Evolutionary conservation across 2,888 invertebrate species (phyloP), one percentile per base, ranked within the genome.

Genomic region (Eurytoma adleriae): DNA sequence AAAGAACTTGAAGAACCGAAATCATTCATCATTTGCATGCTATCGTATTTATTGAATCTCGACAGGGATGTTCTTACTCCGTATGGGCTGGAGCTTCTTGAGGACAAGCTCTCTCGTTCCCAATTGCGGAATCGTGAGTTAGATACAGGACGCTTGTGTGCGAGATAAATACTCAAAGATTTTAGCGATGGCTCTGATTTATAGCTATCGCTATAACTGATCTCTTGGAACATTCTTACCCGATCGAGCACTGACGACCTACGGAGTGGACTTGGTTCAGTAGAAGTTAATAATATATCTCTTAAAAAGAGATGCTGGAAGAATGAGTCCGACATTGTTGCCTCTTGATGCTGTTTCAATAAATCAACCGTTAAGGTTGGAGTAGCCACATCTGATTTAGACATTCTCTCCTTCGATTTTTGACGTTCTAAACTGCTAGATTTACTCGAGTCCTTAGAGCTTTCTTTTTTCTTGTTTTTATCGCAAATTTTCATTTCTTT

Each of bases 301-400:
- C 94, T 91, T 54, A 95, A 89, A 85, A 95, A 94, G 24, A 95
- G 91, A 89, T 95, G 93, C 89, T 94, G 95, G 85, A 96, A 96
- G 86, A 95, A 96, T 0, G 93, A 92, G 86, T 95, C 92, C 0
- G 93, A 93, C 80, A 94, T 91, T 48, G 94, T 91, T 4, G 92
- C 92, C 84, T 94, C 93, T 82, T 93, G 93, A 73, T 93, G 93
- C 83, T 91, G 91, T 84, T 92, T 92, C 30, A 94, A 92, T 78
- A 93, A 92, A 79, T 92, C 92, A 16, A 88, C 84, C 1, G 89
- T 88, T 50, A 88, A 78, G 7, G 84, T 78, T 18, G 86, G 83
- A 1, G 84, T 84, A n/a, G 24, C 67, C 52, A 75, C 86, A 82
- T 80, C 85, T 83, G 78, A 83, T 85, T 79, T 77, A 84, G 79